Conservation (phyloP, 1,140 invertebrate genomes). For the Steinernema feltiae region DNA sequence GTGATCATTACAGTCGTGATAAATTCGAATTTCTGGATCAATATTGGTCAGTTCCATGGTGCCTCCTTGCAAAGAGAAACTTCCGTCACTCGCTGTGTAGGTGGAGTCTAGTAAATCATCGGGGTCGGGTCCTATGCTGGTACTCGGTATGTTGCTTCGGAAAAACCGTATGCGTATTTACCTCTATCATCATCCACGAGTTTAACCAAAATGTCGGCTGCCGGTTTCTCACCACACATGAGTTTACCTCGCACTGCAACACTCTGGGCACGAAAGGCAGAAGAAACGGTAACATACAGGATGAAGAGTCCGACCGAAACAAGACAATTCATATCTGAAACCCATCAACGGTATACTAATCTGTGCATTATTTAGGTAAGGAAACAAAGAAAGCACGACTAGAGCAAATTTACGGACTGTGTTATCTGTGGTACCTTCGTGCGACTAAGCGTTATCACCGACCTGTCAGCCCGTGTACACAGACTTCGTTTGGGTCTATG, state of each 20-base stretch:
- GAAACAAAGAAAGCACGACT: background rate
- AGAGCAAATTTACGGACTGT: background rate
- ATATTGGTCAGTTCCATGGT: conserved; percentile 54
- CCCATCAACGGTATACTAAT: background rate
- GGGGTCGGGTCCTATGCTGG: conserved; percentile 54
- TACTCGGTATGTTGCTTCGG: background rate
- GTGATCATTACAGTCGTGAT: conserved; percentile 53
- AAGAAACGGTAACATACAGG: background rate
- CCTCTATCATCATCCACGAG: conserved; percentile 53
- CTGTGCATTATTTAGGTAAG: background rate
- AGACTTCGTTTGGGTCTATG: background rate
- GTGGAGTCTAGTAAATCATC: conserved; percentile 49
- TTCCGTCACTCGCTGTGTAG: conserved; percentile 44
- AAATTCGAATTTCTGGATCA: conserved; percentile 54
- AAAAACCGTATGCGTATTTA: conserved; percentile 16
- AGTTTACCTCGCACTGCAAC: conserved; percentile 47
- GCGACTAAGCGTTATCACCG: background rate
- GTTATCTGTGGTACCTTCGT: background rate
- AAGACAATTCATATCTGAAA: too few relatives aligned
- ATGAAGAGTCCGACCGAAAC: too few relatives aligned
- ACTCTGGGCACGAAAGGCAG: conserved; percentile 49
- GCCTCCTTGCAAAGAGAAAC: conserved; percentile 44
- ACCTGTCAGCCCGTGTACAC: background rate
- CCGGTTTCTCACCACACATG: conserved; percentile 48
- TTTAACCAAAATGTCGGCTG: conserved; percentile 46